phyloP scores from a whole-genome alignment of 1,140 invertebrate genomes.

The Cyrtorhinus lividipennis region DNA sequence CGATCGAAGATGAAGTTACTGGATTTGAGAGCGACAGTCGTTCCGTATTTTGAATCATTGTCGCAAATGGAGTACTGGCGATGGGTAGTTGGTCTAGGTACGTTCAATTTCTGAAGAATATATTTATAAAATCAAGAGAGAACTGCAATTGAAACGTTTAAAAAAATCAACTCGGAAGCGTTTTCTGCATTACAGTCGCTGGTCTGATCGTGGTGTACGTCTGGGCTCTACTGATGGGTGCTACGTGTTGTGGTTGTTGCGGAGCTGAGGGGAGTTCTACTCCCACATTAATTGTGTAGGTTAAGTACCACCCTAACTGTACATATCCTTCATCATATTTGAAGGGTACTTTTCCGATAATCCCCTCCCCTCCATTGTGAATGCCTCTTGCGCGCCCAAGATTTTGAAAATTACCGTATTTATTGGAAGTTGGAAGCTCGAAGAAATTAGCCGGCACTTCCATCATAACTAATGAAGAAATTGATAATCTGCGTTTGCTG shows the following conservation, averaged over 20 bases:
- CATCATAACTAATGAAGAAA: no score
- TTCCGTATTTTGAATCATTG: constrained; percentile 29
- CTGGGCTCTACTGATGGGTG: constrained; percentile 34
- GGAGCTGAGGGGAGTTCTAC: constrained; percentile 37
- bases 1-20: constrained; percentile 31
- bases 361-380: no score
- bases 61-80: constrained; percentile 30
- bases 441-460: no score
- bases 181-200: constrained; percentile 30
- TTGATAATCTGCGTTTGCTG: no score
- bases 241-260: constrained; percentile 38
- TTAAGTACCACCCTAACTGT: constrained; percentile 13
- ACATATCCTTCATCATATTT: no score
- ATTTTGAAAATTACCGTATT: no score
- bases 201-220: constrained; percentile 31
- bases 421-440: no score
- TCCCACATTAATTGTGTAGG: constrained; percentile 36
- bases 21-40: constrained; percentile 26
- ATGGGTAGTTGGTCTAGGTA: constrained; percentile 33
- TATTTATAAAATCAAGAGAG: not conserved
- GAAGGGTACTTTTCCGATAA: no score
- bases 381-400: no score
- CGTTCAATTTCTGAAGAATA: not conserved
- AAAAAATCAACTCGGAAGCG: no score
- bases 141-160: not conserved